Evolutionary conservation across 2,113 vertebrate genomes (phyloP).

Genomic region (Cyprinodon tularosa): DNA sequence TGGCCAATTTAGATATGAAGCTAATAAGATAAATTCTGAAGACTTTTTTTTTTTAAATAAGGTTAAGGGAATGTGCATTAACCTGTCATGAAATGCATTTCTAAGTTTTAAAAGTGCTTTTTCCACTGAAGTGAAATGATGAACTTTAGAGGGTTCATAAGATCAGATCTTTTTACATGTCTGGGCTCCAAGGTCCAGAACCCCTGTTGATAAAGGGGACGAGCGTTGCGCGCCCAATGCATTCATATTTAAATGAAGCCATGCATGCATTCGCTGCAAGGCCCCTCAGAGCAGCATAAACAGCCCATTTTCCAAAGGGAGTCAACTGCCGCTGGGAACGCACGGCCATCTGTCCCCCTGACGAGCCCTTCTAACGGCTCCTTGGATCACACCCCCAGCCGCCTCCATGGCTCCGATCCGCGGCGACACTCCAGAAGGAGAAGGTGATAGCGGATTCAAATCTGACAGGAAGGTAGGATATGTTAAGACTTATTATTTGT

Average conservation of each 20-base stretch:
- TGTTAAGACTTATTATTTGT: too few species aligned
- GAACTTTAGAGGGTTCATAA: background rate
- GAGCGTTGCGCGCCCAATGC: slow-evolving; percentile 46
- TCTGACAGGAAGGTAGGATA: slow-evolving; percentile 83
- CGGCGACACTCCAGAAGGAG: slow-evolving; percentile 55
- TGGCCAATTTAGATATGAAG: slow-evolving; percentile 3
- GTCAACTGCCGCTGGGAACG: slow-evolving; percentile 38
- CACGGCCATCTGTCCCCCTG: slow-evolving; percentile 22
- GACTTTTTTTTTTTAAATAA: background rate
- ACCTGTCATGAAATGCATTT: background rate
- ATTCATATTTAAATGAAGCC: slow-evolving; percentile 85
- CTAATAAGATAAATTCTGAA: background rate
- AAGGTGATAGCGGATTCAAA: slow-evolving; percentile 67
- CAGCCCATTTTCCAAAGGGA: slow-evolving; percentile 10
- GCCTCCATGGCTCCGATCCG: slow-evolving; percentile 80
- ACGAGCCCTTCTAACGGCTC: slow-evolving; percentile 66
- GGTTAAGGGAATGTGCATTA: too few species aligned
- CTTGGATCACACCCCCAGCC: slow-evolving; percentile 40
- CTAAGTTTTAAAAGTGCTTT: background rate
- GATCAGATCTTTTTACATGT: background rate
- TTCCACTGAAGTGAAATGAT: background rate
- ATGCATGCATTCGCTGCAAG: slow-evolving; percentile 68
- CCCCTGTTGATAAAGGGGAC: slow-evolving; percentile 51
- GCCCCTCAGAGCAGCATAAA: slow-evolving; percentile 35
- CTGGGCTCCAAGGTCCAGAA: background rate